Base-by-base conservation (phyloP, 2,113 vertebrate genomes). In the Tapirus terrestris region DNA sequence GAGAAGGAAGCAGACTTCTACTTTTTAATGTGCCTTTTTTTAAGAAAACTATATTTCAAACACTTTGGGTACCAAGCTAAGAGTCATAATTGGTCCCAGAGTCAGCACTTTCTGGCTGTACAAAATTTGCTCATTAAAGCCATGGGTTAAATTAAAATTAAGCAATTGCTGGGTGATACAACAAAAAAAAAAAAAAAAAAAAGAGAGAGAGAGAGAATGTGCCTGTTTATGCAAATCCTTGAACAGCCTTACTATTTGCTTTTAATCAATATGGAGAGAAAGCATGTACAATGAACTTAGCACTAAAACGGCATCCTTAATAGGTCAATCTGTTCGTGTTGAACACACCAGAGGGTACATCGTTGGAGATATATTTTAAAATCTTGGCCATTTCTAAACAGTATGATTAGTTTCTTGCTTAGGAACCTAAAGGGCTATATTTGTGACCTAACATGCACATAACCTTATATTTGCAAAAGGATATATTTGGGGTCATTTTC, bases 101-200 rank as follows among this genome's bases (percentile, higher is more conserved):
- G 65, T 87, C 36, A 95, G 86, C 75, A 97, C 36, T 90, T 97
- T 83, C 73, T 65, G 48, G 25, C 16, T 82, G 9, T 33, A 56
- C 2, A 93, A 36, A 87, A 95, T 89, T 61, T 90, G 61, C n/a
- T 94, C 72, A 79, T 77, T 77, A 91, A 94, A 95, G 68, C 20
- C 82, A 91, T 61, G 65, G 90, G 65, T 88, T 92, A 89, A 91
- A 88, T 73, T 92, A 70, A 97, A 96, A 96, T 21, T 75, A 39
- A 96, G 60, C 94, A 89, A 91, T 61, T 95, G 75, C 13, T 91
- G 43, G 89, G 94, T 82, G 27, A 92, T 58, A 33, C 9, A 95
- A 79, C n/a, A 39, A 45, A 7, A n/a, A 31, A 58, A 36, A n/a
- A n/a, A n/a, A n/a, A n/a, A n/a, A n/a, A n/a, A 76, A 58, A 48